A percentile compares a stretch with the other conserved stretches of the same genome.
These are phyloP conservation scores for Platyura marginata DNA, from an alignment of 1,140 invertebrate genomes.

Conservation along the genomic window DNA sequence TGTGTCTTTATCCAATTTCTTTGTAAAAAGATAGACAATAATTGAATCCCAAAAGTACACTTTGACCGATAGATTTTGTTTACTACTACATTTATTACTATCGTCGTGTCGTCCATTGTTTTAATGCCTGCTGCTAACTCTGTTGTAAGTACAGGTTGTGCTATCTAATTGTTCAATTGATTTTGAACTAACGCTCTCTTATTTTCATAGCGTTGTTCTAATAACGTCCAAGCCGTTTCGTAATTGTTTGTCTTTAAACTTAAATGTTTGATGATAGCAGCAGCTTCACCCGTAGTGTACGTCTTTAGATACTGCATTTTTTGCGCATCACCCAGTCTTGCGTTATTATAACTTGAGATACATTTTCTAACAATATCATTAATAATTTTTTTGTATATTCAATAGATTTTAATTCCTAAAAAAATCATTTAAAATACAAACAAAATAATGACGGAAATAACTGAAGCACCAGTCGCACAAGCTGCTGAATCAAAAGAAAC, in stretches of 20 bases:
- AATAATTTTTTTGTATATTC: no score
- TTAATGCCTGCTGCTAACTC: no score
- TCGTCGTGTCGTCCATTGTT: no score
- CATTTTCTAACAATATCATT: no score
- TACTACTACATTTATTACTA: no score
- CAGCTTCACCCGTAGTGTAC: neutral
- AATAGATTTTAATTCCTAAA: neutral
- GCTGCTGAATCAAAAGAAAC: neutral
- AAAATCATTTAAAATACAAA: neutral
- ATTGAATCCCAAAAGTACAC: no score
- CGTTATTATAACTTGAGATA: no score
- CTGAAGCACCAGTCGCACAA: neutral
- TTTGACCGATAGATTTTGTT: no score
- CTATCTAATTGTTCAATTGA: neutral
- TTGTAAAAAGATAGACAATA: no score
- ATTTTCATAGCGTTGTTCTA: neutral
- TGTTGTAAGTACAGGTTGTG: no score
- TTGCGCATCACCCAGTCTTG: neutral
- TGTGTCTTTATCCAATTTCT: no score
- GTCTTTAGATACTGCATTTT: neutral
- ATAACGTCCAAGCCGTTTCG: neutral
- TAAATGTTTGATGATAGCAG: neutral
- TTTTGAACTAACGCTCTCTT: neutral
- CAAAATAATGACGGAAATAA: conserved; percentile 1
- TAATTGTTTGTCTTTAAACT: neutral